phyloP scores from a whole-genome alignment of 2,888 invertebrate species.

The Meteorus cinctellus region DNA sequence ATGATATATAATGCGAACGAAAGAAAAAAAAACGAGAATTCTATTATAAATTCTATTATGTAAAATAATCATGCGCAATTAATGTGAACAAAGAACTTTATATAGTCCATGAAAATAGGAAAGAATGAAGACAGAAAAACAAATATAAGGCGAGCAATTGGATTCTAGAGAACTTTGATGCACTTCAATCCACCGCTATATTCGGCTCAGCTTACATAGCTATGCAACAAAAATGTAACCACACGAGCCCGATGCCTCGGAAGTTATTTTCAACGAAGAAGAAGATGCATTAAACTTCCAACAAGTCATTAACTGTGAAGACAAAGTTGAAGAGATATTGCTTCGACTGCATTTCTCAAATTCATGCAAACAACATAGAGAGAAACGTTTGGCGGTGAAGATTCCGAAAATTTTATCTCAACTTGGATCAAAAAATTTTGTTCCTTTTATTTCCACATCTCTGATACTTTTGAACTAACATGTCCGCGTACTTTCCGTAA shows the following conservation, averaged over 20 bases:
- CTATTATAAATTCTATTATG: no score
- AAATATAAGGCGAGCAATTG: no score
- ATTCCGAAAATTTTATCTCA: slow-evolving; percentile 8
- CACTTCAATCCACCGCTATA: no score
- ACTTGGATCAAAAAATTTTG: background rate
- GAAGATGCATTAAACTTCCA: background rate
- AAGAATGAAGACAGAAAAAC: no score
- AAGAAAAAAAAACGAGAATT: no score
- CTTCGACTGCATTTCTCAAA: background rate
- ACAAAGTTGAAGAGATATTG: background rate
- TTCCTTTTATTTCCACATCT: background rate
- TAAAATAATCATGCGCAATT: no score
- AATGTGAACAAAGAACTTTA: no score
- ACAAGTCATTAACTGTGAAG: background rate
- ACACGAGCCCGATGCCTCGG: background rate
- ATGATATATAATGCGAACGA: background rate
- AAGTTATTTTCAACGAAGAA: background rate
- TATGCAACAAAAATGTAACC: background rate
- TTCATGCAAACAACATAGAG: background rate
- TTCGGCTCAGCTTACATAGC: background rate
- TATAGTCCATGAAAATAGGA: no score
- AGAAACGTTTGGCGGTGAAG: background rate
- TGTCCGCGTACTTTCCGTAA: background rate
- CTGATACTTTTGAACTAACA: background rate
- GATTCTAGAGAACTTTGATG: no score